Base-by-base conservation (phyloP, 2,797 vertebrate genomes). In the Crypturellus tataupa region DNA sequence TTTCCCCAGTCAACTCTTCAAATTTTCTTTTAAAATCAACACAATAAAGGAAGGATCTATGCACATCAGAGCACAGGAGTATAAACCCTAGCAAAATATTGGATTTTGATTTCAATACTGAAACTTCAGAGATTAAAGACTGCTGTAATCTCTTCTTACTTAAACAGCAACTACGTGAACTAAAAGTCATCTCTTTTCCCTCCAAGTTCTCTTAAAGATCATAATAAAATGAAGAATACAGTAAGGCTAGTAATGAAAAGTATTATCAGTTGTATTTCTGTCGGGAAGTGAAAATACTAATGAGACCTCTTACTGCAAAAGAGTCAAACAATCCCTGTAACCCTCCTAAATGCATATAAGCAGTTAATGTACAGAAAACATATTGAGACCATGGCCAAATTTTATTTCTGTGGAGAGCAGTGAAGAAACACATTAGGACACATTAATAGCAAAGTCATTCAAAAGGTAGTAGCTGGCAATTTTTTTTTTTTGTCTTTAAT, bases 21-120 rank as follows among this genome's bases (percentile, higher is more conserved):
- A 10, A 21, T 80, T 71, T 24, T 47, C 89, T 88, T 90, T 75
- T 80, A 91, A 87, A 25, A 80, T 62, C 72, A 88, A 33, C n/a
- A 88, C 2, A 0, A 85, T 49, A 92, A 80, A 89, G 33, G 63
- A 55, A 14, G 44, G 8, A 85, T 75, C 20, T 9, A 75, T 6
- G 71, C 18, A 87, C 58, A 68, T 14, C 11, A 33, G 63, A 86
- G 47, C 35, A 55, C 9, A 73, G 49, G 21, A 39, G 17, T 33
- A 53, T 72, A 31, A 86, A 70, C 42, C 7, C 40, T 14, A 75
- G 5, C 20, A 29, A 87, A 58, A 71, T 2, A 2, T 10, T 8
- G 37, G 20, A 7, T 9, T 87, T 82, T 56, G 35, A 31, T 29
- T 40, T 75, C 62, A 78, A 75, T 55, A 77, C 1, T n/a, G 31